Evolutionary conservation across 2,113 vertebrate species (phyloP).

Genomic region (Fulmarus glacialis): DNA sequence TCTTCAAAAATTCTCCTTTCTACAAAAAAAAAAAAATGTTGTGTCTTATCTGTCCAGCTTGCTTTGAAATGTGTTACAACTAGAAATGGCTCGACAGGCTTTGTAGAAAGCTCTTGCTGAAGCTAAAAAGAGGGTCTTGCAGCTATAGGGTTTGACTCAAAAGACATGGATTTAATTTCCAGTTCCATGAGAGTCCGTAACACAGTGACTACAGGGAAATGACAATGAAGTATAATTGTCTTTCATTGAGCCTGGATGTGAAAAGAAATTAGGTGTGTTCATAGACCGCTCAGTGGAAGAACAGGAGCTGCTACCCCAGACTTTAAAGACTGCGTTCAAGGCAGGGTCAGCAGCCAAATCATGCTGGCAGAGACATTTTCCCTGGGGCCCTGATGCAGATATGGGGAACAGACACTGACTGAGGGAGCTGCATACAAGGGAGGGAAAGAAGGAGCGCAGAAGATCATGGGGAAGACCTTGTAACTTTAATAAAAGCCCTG

Average conservation of each 20-base stretch:
- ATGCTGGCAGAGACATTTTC: not conserved
- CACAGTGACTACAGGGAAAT: not conserved
- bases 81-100: not conserved
- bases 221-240: not conserved
- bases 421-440: not conserved
- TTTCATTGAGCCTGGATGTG: not conserved
- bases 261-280: not conserved
- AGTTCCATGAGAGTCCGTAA: not conserved
- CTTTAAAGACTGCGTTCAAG: not conserved
- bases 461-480: not conserved
- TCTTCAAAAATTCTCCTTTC: not conserved
- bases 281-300: fast-evolving
- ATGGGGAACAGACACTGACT: not conserved
- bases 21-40: not conserved
- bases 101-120: not conserved
- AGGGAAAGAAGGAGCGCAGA: not conserved
- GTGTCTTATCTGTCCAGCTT: not conserved
- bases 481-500: not conserved
- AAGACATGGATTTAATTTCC: not conserved
- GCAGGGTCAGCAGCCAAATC: not conserved
- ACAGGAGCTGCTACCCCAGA: not conserved
- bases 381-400: fast-evolving
- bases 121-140: not conserved
- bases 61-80: not conserved
- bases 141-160: not conserved